Conservation (phyloP, 1,140 invertebrate species). For the Ceratosolen solmsi region DNA sequence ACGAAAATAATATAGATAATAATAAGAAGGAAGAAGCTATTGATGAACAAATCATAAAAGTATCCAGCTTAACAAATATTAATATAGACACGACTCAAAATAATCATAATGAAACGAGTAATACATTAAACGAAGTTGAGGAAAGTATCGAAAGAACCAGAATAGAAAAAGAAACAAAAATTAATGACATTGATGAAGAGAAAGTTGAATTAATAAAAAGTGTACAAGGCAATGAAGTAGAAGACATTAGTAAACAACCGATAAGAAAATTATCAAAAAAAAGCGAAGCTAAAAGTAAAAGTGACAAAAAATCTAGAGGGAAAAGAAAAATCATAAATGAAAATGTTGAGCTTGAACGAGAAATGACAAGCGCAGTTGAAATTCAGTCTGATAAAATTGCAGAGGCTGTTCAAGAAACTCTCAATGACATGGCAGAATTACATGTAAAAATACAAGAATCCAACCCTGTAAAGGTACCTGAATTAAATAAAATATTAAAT, state of each 20-base stretch:
- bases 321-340: constrained; percentile 20
- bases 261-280: neutral
- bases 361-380: neutral
- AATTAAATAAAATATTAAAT: neutral
- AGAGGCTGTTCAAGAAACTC: constrained; percentile 43
- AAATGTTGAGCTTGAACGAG: neutral
- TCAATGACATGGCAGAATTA: constrained; percentile 47
- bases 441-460: constrained; percentile 42
- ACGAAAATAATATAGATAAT: constrained; percentile 24
- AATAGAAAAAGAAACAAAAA: neutral
- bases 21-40: neutral
- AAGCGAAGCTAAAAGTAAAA: neutral
- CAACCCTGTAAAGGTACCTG: neutral
- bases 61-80: neutral
- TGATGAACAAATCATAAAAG: neutral
- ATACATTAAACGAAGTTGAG: neutral
- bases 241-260: neutral
- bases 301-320: constrained; percentile 18
- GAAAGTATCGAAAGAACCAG: neutral
- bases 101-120: neutral
- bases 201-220: neutral
- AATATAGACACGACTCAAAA: neutral
- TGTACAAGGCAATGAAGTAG: neutral
- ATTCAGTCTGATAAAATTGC: constrained; percentile 34
- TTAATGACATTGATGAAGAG: neutral